Conservation (phyloP, 1,140 invertebrate genomes). For the Eupeodes corollae region DNA sequence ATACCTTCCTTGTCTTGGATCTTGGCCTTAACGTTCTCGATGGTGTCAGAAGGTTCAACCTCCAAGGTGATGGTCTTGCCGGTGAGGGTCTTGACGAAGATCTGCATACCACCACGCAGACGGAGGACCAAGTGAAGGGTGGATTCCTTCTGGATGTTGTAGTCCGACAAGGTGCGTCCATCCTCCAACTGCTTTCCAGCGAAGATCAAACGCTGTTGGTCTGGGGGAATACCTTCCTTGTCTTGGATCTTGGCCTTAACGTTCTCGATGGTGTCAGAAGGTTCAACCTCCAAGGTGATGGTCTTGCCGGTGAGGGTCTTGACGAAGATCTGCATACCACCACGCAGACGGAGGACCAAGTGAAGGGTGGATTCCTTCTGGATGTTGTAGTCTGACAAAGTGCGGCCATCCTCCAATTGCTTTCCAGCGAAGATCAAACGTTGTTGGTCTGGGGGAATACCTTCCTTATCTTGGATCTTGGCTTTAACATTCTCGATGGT, state of each 20-base stretch:
- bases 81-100: conserved; percentile 70
- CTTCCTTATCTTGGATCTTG: conserved; percentile 62
- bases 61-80: conserved; percentile 74
- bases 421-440: conserved; percentile 63
- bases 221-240: conserved; percentile 75
- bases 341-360: conserved; percentile 66
- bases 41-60: conserved; percentile 66
- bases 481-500: conserved; percentile 74
- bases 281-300: conserved; percentile 82
- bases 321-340: conserved; percentile 90
- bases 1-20: conserved; percentile 63
- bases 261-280: conserved; percentile 83
- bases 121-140: conserved; percentile 80
- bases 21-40: conserved; percentile 72
- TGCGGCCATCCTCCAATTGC: conserved; percentile 68
- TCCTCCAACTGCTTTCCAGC: conserved; percentile 87
- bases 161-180: conserved; percentile 74
- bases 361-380: conserved; percentile 85
- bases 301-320: conserved; percentile 86
- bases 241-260: conserved; percentile 85
- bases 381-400: conserved; percentile 70
- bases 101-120: conserved; percentile 77
- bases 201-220: conserved; percentile 77
- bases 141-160: conserved; percentile 85
- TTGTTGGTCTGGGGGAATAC: conserved; percentile 63